Evolutionary conservation across 53 echinoderm and acorn worm species (phyloP), one percentile per base, ranked within the genome.

Genomic region (Holothuria scabra): DNA sequence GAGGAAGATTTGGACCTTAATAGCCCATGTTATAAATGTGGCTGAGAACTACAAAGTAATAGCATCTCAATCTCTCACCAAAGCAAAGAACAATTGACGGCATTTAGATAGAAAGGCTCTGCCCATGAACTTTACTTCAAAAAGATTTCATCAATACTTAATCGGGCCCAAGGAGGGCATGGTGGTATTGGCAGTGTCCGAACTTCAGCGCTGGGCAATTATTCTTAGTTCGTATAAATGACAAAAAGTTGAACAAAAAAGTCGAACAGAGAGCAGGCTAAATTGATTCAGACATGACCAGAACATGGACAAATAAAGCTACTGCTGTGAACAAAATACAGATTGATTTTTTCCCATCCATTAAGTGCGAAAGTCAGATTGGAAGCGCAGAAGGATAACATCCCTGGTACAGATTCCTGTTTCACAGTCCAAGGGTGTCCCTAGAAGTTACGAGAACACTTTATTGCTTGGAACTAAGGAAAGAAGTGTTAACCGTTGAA

Each of bases 381-480:
- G 76, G 18, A 55, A 49, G 28, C 21, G 25, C 23, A 28, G 12
- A 25, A 18, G 79, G 56, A 28, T 12, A 79, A 8, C 12, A 37
- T 29, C 59, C 57, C 25, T 78, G 52, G 8, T 52, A 4, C 12
- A 56, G 46, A 19, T 18, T 48, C 18, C 13, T 83, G 38, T 87
- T 65, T 46, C 76, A 76, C 12, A 56, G 24, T 46, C 76, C 69
- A 79, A 81, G 84, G 20, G 84, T 81, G 88, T 6, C 74, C 35
- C 14, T 9, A 4, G 63, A 23, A 21, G 18, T 8, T 20, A 34
- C 8, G 26, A 18, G 64, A 16, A 22, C 23, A 24, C 25, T 62
- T 22, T 59, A 8, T 3, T 19, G 12, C 4, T 60, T n/a, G 26
- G 64, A 12, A 34, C 19, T 29, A 21, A 79, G 18, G 19, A 55